Evolutionary conservation across 1,140 invertebrate species (phyloP).

Genomic region (Pachypsylla venusta): DNA sequence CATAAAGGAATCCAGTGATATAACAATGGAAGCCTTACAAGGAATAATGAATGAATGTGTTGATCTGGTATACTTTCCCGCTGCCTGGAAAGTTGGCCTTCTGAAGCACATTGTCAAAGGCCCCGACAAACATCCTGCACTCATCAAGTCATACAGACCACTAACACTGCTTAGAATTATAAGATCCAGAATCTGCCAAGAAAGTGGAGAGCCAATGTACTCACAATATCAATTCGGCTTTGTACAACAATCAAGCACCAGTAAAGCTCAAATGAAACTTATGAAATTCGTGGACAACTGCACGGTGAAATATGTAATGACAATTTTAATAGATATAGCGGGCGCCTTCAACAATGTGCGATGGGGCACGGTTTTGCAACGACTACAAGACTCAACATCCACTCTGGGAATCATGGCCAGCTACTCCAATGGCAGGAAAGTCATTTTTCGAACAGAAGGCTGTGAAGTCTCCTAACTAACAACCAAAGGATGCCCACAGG

Average conservation of each 20-base stretch:
- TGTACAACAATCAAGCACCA: not conserved
- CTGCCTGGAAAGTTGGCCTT: too few relatives aligned
- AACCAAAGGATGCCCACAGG: not conserved
- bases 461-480: not conserved
- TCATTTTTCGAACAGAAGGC: not conserved
- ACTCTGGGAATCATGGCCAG: not conserved
- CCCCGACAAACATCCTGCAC: too few relatives aligned
- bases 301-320: not conserved
- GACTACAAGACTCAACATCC: not conserved
- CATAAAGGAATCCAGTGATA: too few relatives aligned
- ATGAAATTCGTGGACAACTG: not conserved
- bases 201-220: not conserved
- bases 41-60: too few relatives aligned
- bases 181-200: not conserved
- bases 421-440: not conserved
- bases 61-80: too few relatives aligned
- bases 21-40: too few relatives aligned
- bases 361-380: not conserved
- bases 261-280: not conserved
- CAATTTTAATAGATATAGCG: not conserved
- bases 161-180: not conserved
- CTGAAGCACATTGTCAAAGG: too few relatives aligned
- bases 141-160: not conserved
- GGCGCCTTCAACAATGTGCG: not conserved
- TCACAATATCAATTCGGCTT: not conserved